Percentiles rank a stretch among this genome's conserved stretches.
Conservation (phyloP, 2,113 vertebrate genomes). For the Trematocara macrostoma region DNA sequence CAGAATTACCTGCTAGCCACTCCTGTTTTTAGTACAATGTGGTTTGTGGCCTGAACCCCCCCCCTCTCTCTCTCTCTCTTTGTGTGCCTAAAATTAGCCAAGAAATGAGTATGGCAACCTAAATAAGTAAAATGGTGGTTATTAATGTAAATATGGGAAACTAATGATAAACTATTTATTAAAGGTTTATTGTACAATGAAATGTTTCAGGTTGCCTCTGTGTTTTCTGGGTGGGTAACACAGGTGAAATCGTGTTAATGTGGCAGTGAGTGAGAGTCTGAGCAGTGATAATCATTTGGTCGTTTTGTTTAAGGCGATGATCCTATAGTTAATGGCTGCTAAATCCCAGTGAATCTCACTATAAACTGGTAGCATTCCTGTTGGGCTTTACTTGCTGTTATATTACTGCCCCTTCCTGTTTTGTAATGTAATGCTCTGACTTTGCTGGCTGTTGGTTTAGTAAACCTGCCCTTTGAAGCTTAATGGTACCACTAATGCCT, state of each 20-base stretch:
- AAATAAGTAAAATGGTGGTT: conserved; percentile 61
- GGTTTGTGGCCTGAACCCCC: conserved; percentile 61
- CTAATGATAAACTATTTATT: conserved; percentile 81
- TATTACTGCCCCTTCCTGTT: background rate
- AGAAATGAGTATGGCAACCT: conserved; percentile 63
- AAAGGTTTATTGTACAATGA: conserved; percentile 78
- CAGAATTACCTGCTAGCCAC: conserved; percentile 55
- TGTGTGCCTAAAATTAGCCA: conserved; percentile 75
- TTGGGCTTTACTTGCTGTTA: background rate
- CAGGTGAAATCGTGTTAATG: background rate
- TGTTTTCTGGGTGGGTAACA: background rate
- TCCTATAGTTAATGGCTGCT: background rate
- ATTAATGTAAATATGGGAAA: conserved; percentile 76
- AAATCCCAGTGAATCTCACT: background rate
- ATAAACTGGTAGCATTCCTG: background rate
- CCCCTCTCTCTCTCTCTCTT: conserved; percentile 31
- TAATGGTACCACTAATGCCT: background rate
- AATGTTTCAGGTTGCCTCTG: conserved; percentile 5
- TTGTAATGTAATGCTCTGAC: background rate
- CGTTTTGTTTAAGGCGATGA: background rate
- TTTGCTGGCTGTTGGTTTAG: background rate
- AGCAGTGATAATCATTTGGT: background rate
- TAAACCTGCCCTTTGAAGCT: background rate
- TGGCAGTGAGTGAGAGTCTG: background rate
- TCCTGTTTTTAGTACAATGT: conserved; percentile 63